Evolutionary conservation across 1,140 invertebrate species (phyloP), one percentile per base, ranked within the genome.

Genomic region (Calephelis virginiensis): DNA sequence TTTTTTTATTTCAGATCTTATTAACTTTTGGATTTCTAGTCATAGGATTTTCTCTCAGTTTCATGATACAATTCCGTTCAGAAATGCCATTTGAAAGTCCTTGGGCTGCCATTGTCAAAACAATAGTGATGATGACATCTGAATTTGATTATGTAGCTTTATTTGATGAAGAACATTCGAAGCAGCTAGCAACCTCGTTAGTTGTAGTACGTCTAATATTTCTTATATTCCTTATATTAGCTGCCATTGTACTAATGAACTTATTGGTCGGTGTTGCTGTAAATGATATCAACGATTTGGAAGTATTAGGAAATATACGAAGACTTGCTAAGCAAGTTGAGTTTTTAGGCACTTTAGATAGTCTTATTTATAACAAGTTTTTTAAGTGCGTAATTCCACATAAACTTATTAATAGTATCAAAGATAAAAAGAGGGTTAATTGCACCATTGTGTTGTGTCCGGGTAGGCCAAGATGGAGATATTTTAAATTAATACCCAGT

Each of bases 161-260:
- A 8, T 91, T 92, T 47, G 86, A 90, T 12, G 75, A 86, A 10
- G 78, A 85, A 38, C 78, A 85, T 71, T 71, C 74, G n/a, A 68
- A 71, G 63, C 64, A 86, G 60, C 68, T 86, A 1, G 82, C 82
- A 2, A 79, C 80, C 59, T 85, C 83, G 11, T 64, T 88, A 8
- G 65, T 83, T 47, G 85, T 92, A 66, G 81, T 90, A 5, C 85
- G 93, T 53, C 67, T 94, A 9, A 90, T 94, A 11, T 94, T 94
- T 72, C 73, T 94, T 4, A 70, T 92, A 40, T 94, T 95, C 69
- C 82, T 94, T 5, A 89, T 94, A 47, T 76, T 94, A n/a, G 92
- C 92, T n/a, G 92, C 93, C 48, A 93, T 94, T 53, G 93, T 94
- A 5, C 79, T 94, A 12, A 94, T 94, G 92, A 94, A 94, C 74